A percentile compares a stretch with the other conserved stretches of the same genome.
These are phyloP conservation scores for Myrmecophaga tridactyla DNA, from an alignment of 2,113 vertebrate species.

Conservation along the genomic window DNA sequence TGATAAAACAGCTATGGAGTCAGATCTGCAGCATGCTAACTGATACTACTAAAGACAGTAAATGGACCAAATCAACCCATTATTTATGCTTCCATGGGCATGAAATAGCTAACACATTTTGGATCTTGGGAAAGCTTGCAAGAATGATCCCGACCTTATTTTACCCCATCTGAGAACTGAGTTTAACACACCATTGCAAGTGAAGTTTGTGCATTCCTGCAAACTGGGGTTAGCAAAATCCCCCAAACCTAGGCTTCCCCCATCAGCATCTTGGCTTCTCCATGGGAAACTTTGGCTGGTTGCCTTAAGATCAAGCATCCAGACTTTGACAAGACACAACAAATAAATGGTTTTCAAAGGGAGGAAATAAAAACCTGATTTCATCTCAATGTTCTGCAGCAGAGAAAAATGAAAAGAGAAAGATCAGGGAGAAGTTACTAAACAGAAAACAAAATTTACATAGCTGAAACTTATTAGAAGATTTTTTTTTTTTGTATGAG, in stretches of 20 bases:
- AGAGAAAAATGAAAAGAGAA: slow-evolving; percentile 8
- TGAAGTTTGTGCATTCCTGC: background rate
- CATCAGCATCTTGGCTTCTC: slow-evolving; percentile 41
- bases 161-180: background rate
- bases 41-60: background rate
- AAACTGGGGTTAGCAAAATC: slow-evolving; percentile 13
- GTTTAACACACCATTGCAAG: background rate
- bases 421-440: background rate
- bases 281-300: background rate
- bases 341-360: background rate
- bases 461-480: slow-evolving; percentile 45
- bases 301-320: background rate
- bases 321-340: background rate
- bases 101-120: slow-evolving; percentile 4
- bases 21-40: background rate
- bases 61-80: background rate
- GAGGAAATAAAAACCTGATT: background rate
- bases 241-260: background rate
- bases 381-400: background rate
- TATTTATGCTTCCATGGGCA: background rate
- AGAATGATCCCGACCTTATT: background rate
- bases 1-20: background rate
- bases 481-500: background rate
- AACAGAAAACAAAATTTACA: background rate
- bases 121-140: background rate